Conservation (phyloP, 2,797 vertebrate genomes). For the Oceanodroma leucorhoa region DNA sequence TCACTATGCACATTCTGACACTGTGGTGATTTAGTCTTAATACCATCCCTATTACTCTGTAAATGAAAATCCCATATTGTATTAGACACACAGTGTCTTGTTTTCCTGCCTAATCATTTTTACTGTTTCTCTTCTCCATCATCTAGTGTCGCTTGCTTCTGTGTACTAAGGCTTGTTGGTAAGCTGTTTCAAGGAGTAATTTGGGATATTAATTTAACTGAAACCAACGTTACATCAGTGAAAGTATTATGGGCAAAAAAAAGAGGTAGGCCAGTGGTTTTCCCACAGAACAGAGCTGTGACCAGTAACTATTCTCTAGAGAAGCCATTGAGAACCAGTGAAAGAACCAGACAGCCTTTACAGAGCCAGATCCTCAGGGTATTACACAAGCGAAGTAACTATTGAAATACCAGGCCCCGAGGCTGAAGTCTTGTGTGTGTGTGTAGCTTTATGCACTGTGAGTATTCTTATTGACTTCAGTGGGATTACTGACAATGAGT, state of each 20-base stretch:
- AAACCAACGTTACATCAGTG: background rate
- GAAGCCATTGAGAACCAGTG: background rate
- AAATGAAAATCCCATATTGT: conserved; percentile 14
- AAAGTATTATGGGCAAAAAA: background rate
- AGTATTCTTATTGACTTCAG: background rate
- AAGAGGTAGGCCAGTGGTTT: background rate
- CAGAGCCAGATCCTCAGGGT: background rate
- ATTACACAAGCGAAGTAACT: background rate
- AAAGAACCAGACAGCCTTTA: background rate
- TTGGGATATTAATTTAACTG: background rate
- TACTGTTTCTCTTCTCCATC: background rate
- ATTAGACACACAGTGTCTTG: background rate
- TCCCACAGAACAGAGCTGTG: background rate
- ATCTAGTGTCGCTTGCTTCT: background rate
- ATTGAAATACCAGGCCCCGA: background rate
- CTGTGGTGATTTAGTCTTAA: conserved; percentile 38
- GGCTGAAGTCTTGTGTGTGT: background rate
- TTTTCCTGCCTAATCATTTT: background rate
- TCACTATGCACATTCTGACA: conserved; percentile 34
- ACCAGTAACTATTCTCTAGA: background rate
- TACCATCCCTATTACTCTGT: conserved; percentile 10
- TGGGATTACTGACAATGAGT: background rate
- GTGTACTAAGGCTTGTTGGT: background rate
- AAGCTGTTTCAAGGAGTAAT: background rate
- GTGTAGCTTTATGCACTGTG: background rate